Evolutionary conservation across 2,113 vertebrate species (phyloP).

Genomic region (Emydura subglobosa): DNA sequence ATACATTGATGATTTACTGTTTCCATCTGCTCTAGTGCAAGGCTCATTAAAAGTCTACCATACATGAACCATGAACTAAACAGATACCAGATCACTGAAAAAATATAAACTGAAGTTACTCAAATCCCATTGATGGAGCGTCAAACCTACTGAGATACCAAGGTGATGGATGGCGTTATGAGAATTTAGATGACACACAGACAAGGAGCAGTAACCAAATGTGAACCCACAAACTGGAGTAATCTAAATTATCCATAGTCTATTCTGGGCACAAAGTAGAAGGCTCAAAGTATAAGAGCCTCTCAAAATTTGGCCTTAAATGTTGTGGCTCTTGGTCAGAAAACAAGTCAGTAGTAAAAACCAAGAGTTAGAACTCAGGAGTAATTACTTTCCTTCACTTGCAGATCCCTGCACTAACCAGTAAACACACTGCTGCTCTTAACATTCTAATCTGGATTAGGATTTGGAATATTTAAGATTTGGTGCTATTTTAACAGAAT

Average conservation of each 20-base stretch:
- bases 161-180: background rate
- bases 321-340: background rate
- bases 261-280: background rate
- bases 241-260: background rate
- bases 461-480: background rate
- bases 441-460: background rate
- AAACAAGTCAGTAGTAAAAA: background rate
- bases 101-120: too few relatives aligned
- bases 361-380: background rate
- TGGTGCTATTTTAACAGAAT: background rate
- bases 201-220: background rate
- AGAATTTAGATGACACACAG: background rate
- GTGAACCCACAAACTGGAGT: background rate
- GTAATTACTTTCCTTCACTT: background rate
- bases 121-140: too few relatives aligned
- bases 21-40: background rate
- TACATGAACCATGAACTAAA: too few relatives aligned
- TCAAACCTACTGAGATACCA: accelerated
- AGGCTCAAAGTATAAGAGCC: background rate
- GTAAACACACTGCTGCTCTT: background rate
- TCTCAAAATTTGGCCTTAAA: background rate
- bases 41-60: background rate
- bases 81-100: too few relatives aligned
- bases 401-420: background rate
- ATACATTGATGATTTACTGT: background rate